Evolutionary conservation across 2,797 vertebrate species (phyloP).

Genomic region (Harpagifer antarcticus): DNA sequence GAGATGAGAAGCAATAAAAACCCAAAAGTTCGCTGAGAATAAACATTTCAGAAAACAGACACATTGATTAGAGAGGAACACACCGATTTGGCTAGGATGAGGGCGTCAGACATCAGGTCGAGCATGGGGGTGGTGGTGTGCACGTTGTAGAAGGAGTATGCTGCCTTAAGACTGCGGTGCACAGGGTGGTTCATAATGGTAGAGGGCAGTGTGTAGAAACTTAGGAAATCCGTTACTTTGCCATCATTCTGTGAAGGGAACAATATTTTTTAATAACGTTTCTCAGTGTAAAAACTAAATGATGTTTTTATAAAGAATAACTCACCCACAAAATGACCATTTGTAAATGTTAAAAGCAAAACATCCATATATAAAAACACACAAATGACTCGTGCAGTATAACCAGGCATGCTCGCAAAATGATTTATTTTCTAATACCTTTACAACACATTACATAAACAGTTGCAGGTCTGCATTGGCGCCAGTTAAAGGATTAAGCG

Average conservation of each 20-base stretch:
- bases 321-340: too few relatives aligned
- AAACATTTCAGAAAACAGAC: background rate
- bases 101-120: slow-evolving; percentile 97
- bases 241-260: slow-evolving; percentile 85
- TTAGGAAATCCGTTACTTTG: slow-evolving; percentile 95
- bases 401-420: too few relatives aligned
- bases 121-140: slow-evolving; percentile 94
- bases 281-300: background rate
- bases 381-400: too few relatives aligned
- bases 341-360: too few relatives aligned
- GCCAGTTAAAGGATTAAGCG: too few relatives aligned
- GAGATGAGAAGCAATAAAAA: background rate
- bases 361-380: too few relatives aligned
- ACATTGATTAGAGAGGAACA: background rate
- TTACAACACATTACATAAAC: too few relatives aligned
- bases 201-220: slow-evolving; percentile 98
- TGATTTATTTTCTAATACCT: too few relatives aligned
- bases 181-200: slow-evolving; percentile 99
- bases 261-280: background rate
- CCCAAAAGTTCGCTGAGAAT: background rate
- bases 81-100: slow-evolving; percentile 97
- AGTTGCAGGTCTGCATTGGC: too few relatives aligned
- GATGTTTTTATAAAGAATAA: background rate
- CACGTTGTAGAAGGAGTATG: slow-evolving; percentile 99
- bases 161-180: slow-evolving; percentile 98